phyloP scores from a whole-genome alignment of 2,797 vertebrate species.

The Sternarchorhynchus goeldii region DNA sequence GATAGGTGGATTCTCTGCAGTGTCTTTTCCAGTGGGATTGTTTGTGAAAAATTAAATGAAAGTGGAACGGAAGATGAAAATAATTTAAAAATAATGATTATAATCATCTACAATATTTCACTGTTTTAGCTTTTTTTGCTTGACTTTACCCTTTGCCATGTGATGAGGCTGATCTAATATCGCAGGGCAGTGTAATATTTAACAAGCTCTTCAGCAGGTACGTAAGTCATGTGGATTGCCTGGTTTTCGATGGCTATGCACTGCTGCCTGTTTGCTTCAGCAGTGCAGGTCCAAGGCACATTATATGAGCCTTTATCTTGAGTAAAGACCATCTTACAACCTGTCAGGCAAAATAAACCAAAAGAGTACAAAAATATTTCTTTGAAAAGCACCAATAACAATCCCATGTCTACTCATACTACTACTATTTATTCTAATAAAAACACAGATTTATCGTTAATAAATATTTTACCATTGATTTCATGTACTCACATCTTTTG shows the following conservation, averaged over 20 bases:
- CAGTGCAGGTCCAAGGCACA: conserved; percentile 10
- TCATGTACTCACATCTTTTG: conserved; percentile 8
- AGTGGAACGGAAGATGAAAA: too few relatives aligned
- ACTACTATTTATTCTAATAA: neutral
- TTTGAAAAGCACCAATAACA: neutral
- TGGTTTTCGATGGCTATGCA: conserved; percentile 13
- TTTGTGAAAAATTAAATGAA: too few relatives aligned
- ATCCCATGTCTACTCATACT: neutral
- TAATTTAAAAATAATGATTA: neutral
- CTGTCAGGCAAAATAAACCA: neutral
- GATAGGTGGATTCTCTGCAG: too few relatives aligned
- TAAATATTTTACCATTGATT: neutral
- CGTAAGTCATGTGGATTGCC: neutral
- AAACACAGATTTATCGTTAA: neutral
- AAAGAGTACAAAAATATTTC: neutral
- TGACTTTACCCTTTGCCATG: conserved; percentile 86
- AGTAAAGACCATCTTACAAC: neutral
- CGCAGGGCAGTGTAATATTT: conserved; percentile 91
- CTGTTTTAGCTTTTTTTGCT: neutral
- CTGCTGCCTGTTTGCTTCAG: neutral
- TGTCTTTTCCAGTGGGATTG: too few relatives aligned
- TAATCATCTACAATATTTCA: neutral
- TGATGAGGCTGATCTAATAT: conserved; percentile 97
- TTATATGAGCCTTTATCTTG: conserved; percentile 8
- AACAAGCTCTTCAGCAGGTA: conserved; percentile 86